phyloP scores from a whole-genome alignment of 30 jellyfish, hydroid and myxozoan genomes.

The Aurelia coerulea region DNA sequence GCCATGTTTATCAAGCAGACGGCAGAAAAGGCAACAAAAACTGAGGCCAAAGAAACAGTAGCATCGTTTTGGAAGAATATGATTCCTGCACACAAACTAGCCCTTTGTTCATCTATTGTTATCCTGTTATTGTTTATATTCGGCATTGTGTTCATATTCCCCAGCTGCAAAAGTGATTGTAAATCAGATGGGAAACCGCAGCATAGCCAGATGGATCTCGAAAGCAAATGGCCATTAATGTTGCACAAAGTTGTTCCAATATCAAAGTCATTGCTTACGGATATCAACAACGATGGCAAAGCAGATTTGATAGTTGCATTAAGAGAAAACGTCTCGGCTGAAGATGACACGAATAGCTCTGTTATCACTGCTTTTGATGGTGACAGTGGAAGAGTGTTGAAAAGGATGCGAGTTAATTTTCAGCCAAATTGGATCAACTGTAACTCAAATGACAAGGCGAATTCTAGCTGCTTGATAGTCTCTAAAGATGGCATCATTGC shows the following conservation, averaged over 20 bases:
- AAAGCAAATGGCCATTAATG: slow-evolving; percentile 60
- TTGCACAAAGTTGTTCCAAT: slow-evolving; percentile 10
- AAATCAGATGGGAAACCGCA: neutral
- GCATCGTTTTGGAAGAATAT: slow-evolving; percentile 15
- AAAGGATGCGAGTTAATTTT: slow-evolving; percentile 20
- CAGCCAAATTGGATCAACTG: slow-evolving; percentile 23
- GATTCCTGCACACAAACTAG: slow-evolving; percentile 19
- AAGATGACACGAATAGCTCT: slow-evolving; percentile 6
- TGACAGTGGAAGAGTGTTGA: slow-evolving; percentile 24
- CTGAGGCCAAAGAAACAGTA: slow-evolving; percentile 2
- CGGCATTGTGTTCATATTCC: slow-evolving; percentile 19
- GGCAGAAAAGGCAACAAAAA: neutral
- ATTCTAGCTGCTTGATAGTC: slow-evolving; percentile 37
- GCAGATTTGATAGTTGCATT: slow-evolving; percentile 24
- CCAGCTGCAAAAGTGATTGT: slow-evolving; percentile 38
- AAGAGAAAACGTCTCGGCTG: neutral
- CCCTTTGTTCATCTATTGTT: slow-evolving; percentile 1
- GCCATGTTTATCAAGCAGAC: neutral
- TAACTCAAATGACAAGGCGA: neutral
- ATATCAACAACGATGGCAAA: slow-evolving; percentile 32
- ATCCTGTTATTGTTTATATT: neutral
- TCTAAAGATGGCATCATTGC: slow-evolving; percentile 34
- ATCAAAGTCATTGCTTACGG: slow-evolving; percentile 34
- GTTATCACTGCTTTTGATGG: slow-evolving; percentile 41
- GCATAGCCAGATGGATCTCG: neutral